Conservation (phyloP, 2,113 vertebrate genomes). For the Gadus chalcogrammus region DNA sequence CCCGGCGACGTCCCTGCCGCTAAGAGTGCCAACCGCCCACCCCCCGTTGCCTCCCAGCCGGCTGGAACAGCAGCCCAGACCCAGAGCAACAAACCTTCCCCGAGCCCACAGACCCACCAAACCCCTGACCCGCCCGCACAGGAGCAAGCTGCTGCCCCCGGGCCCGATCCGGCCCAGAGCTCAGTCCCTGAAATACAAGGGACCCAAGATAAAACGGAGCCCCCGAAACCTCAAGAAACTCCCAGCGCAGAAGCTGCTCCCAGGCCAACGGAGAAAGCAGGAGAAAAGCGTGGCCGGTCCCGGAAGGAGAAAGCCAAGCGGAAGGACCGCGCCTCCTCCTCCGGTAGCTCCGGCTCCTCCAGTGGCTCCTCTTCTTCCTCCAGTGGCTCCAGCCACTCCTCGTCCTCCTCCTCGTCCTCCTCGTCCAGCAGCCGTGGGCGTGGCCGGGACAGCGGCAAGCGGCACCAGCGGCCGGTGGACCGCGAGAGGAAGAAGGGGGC, state of each 20-base stretch:
- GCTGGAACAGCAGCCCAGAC: neutral
- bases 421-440: slow-evolving; percentile 84
- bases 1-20: too few relatives aligned
- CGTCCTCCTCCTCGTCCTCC: slow-evolving; percentile 81
- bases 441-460: slow-evolving; percentile 76
- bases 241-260: slow-evolving; percentile 3
- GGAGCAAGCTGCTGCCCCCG: neutral
- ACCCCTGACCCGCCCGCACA: too few relatives aligned
- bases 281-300: slow-evolving; percentile 47
- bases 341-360: slow-evolving; percentile 73
- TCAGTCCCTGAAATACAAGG: neutral
- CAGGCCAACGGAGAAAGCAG: slow-evolving; percentile 18
- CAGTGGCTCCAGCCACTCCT: slow-evolving; percentile 80
- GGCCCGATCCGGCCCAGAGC: neutral
- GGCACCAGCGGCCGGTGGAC: slow-evolving; percentile 74
- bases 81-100: neutral
- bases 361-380: slow-evolving; percentile 79
- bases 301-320: slow-evolving; percentile 74
- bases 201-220: slow-evolving; percentile 5
- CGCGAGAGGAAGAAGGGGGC: slow-evolving; percentile 81
- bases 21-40: too few relatives aligned
- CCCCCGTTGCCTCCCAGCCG: neutral
- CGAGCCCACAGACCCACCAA: neutral
- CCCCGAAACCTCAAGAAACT: neutral
- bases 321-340: slow-evolving; percentile 71